Evolutionary conservation across 1,140 invertebrate genomes (phyloP), one percentile per base, ranked within the genome.

Genomic region (Drosophila nebulosa): DNA sequence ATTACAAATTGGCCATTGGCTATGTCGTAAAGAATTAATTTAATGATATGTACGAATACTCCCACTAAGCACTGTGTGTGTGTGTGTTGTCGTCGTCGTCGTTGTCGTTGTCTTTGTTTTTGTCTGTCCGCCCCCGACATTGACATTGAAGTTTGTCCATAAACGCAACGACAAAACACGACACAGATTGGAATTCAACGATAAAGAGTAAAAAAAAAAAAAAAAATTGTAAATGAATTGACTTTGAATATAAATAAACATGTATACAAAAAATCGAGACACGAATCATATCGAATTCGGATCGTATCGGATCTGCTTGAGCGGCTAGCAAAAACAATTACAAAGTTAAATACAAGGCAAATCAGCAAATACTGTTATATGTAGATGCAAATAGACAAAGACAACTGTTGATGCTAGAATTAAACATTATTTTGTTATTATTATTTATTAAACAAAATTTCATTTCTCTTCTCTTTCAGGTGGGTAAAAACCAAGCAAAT

Each of bases 1-100:
- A 46, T 46, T 46, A 46, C 39, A 46, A 46, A 46, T 46, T 46
- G 39, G 39, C 39, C 39, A 46, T 46, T 46, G 39, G 39, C 39
- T 10, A 46, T 46, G 16, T 46, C 39, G 39, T 46, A 46, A 46
- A 46, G 39, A 46, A 46, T 46, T 46, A 46, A 46, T 46, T 46
- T 46, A 46, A 46, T 46, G 16, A 42, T 46, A 46, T 42, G 16
- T 46, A 46, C 16, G 16, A 46, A 46, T 46, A 46, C 39, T 18
- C 39, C 39, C 39, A 46, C 39, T 21, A 46, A 2, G 6, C 18
- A 3, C 16, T 63, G 16, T 12, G 12, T 32, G 9, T 32, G 9
- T 12, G 3, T n/a, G n/a, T n/a, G n/a, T n/a, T n/a, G n/a, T n/a
- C n/a, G n/a, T 32, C 10, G 0, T 10, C 12, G 10, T 32, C 10